phyloP scores from a whole-genome alignment of 2,888 invertebrate genomes.

The Sphinx pinastri region DNA sequence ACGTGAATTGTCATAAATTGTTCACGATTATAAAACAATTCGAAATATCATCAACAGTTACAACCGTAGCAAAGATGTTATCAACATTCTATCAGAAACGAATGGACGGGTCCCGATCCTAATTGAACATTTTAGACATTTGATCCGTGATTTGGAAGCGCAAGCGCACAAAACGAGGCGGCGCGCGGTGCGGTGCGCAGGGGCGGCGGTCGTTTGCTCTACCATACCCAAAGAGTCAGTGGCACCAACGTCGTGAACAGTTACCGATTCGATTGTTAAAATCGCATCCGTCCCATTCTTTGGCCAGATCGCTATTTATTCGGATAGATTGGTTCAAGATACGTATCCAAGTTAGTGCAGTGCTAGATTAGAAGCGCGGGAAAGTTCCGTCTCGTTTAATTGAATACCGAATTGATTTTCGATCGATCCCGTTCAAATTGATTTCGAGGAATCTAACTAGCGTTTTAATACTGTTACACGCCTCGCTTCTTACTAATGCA shows the following conservation, averaged over 20 bases:
- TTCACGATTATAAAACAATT: constrained; percentile 42
- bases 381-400: constrained; percentile 73
- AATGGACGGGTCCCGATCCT: constrained; percentile 62
- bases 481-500: constrained; percentile 55
- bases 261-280: constrained; percentile 76
- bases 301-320: constrained; percentile 73
- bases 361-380: constrained; percentile 72
- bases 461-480: constrained; percentile 63
- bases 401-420: constrained; percentile 77
- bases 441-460: constrained; percentile 64
- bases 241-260: constrained; percentile 62
- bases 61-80: constrained; percentile 52
- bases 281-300: constrained; percentile 69
- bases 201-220: constrained; percentile 47
- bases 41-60: constrained; percentile 48
- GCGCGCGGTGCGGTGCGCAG: too few relatives aligned
- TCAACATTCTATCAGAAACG: constrained; percentile 54
- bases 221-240: constrained; percentile 59
- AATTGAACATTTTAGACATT: constrained; percentile 50
- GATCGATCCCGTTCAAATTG: constrained; percentile 70
- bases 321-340: constrained; percentile 73
- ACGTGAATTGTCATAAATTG: constrained; percentile 37
- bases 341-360: constrained; percentile 63
- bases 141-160: constrained; percentile 46
- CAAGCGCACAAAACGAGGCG: constrained; percentile 40